These are phyloP conservation scores for Sinocyclocheilus grahami DNA, from an alignment of 2,113 vertebrate genomes.

Conservation along the genomic window DNA sequence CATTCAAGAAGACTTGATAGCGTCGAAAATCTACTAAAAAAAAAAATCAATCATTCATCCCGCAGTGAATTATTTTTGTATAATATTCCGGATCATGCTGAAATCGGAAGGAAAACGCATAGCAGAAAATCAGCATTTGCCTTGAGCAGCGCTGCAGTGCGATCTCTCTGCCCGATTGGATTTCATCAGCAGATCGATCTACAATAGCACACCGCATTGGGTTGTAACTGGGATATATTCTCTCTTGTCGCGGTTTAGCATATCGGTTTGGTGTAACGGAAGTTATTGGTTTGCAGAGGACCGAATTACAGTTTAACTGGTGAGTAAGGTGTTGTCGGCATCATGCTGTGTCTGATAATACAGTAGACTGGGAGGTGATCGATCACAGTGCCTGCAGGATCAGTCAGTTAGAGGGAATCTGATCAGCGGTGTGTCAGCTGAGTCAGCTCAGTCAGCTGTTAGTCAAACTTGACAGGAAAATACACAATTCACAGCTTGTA, in stretches of 20 bases:
- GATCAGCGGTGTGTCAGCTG: not conserved
- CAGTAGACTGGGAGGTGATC: constrained; percentile 8
- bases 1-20: constrained; percentile 41
- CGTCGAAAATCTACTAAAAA: constrained; percentile 15
- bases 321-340: constrained; percentile 66
- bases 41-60: constrained; percentile 29
- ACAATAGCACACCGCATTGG: constrained; percentile 15
- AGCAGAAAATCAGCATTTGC: constrained; percentile 29
- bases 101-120: constrained; percentile 38
- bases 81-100: constrained; percentile 53
- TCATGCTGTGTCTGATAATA: constrained; percentile 5
- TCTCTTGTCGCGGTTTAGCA: constrained; percentile 10
- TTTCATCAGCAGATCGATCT: constrained; percentile 12
- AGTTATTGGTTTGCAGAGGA: constrained; percentile 52
- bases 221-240: not conserved
- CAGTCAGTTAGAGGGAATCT: not conserved
- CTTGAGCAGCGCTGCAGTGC: constrained; percentile 33
- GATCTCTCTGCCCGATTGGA: not conserved
- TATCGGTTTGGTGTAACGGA: constrained; percentile 13
- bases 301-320: constrained; percentile 59
- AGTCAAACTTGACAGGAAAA: not conserved
- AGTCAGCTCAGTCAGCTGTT: not conserved
- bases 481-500: not conserved
- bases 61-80: constrained; percentile 37
- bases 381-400: constrained; percentile 6